A percentile compares a stretch with the other conserved stretches of the same genome.
Conservation (phyloP, 2,113 vertebrate species). For the Maccullochella peelii region DNA sequence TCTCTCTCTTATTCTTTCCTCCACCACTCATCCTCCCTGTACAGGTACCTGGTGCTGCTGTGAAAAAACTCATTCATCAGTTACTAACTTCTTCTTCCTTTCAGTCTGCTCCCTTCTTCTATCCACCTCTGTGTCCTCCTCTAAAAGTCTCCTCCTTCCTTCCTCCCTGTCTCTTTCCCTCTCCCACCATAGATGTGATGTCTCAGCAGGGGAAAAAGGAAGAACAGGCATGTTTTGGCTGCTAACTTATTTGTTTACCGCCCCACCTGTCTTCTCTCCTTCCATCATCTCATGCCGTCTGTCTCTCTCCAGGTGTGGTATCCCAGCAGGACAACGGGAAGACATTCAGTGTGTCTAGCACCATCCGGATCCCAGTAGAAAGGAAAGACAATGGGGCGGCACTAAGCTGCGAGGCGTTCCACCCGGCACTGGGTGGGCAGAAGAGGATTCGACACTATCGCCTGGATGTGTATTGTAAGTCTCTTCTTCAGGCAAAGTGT, state of each 20-base stretch:
- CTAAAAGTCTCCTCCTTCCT: constrained; percentile 19
- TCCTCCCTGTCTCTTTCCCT: not conserved
- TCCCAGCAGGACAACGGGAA: constrained; percentile 90
- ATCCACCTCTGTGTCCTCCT: constrained; percentile 24
- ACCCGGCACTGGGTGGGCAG: constrained; percentile 86
- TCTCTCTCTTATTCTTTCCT: constrained; percentile 35
- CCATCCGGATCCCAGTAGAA: constrained; percentile 87
- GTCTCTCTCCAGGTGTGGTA: constrained; percentile 83
- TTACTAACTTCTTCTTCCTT: constrained; percentile 37
- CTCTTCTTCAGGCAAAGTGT: not conserved
- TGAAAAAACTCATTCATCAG: constrained; percentile 57
- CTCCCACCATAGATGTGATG: constrained; percentile 31
- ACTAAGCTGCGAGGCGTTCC: constrained; percentile 89
- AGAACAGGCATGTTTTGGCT: constrained; percentile 28
- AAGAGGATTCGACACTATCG: constrained; percentile 90
- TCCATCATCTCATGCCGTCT: constrained; percentile 24
- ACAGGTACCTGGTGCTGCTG: constrained; percentile 47
- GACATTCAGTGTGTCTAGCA: constrained; percentile 88
- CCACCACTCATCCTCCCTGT: constrained; percentile 31
- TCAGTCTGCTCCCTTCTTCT: constrained; percentile 27
- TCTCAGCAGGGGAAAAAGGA: constrained; percentile 43
- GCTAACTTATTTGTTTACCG: constrained; percentile 19
- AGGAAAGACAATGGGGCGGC: constrained; percentile 90
- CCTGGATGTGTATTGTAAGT: constrained; percentile 93
- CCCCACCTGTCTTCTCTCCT: constrained; percentile 7